Evolutionary conservation across 2,797 vertebrate species (phyloP).

Genomic region (Sarcophilus harrisii): DNA sequence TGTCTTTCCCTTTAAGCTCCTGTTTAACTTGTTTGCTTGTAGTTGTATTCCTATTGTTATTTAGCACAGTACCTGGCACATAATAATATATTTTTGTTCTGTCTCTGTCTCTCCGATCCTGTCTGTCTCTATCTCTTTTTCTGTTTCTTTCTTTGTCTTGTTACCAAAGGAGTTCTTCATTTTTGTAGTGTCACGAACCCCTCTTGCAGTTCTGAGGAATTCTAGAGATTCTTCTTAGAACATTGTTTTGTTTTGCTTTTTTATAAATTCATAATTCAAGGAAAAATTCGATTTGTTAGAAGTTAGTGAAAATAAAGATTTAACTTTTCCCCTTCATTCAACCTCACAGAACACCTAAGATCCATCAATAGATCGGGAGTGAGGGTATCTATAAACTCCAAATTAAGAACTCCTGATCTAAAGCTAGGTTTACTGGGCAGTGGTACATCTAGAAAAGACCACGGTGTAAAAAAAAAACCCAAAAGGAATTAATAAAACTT

Average conservation of each 20-base stretch:
- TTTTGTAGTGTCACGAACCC: not conserved
- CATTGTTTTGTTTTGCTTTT: not conserved
- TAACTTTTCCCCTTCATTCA: not conserved
- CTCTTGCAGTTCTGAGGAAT: not conserved
- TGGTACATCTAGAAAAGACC: not conserved
- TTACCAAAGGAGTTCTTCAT: not conserved
- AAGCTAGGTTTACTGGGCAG: not conserved
- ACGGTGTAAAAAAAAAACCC: not conserved
- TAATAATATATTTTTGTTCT: not conserved
- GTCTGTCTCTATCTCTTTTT: not conserved
- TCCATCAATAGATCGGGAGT: not conserved
- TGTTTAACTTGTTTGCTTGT: not conserved
- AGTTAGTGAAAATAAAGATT: not conserved
- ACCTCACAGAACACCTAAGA: not conserved
- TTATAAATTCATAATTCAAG: not conserved
- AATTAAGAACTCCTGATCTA: not conserved
- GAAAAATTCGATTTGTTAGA: not conserved
- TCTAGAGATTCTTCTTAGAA: not conserved
- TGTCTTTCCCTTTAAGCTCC: not conserved
- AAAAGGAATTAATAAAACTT: not conserved
- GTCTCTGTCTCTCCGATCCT: too few relatives aligned
- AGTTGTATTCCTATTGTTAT: not conserved
- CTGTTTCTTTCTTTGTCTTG: not conserved
- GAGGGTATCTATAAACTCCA: not conserved
- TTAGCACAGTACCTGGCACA: not conserved